Percentiles rank a stretch among this genome's conserved stretches.
phyloP scores from a whole-genome alignment of 2,113 vertebrate genomes.

The Zosterops pallidus region DNA sequence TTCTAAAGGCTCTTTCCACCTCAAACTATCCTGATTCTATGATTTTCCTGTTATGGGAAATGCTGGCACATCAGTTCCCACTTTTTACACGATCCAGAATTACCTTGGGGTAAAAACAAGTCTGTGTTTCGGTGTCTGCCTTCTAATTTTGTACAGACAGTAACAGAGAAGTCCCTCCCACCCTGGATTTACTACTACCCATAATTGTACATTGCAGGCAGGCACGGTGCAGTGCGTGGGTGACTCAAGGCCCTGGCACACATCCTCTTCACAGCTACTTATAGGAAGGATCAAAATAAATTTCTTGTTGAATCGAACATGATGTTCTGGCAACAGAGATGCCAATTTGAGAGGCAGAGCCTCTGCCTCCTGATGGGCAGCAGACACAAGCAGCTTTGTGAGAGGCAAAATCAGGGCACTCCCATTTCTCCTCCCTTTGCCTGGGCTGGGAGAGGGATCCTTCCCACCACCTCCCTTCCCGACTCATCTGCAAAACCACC shows the following conservation, averaged over 20 bases:
- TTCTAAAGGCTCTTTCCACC: neutral
- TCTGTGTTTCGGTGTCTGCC: neutral
- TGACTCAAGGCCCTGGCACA: constrained; percentile 58
- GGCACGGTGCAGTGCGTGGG: neutral
- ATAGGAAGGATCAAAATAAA: constrained; percentile 63
- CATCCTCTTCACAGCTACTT: constrained; percentile 28
- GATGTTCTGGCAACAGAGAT: constrained; percentile 55
- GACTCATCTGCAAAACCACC: neutral
- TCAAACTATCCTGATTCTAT: neutral
- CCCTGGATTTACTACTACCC: constrained; percentile 45
- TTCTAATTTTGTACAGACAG: constrained; percentile 29
- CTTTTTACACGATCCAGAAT: neutral
- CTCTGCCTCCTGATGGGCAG: neutral
- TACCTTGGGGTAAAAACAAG: neutral
- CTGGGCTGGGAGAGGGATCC: neutral
- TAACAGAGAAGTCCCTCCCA: constrained; percentile 23
- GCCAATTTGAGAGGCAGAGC: constrained; percentile 19
- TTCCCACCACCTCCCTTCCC: neutral
- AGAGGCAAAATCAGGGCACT: neutral
- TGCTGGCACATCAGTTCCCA: neutral
- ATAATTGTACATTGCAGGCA: constrained; percentile 42
- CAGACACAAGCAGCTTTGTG: neutral
- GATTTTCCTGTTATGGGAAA: neutral
- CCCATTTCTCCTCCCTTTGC: neutral
- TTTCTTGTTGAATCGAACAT: constrained; percentile 35